These are phyloP conservation scores for Cyclopterus lumpus DNA, from an alignment of 2,797 vertebrate species.

Conservation along the genomic window DNA sequence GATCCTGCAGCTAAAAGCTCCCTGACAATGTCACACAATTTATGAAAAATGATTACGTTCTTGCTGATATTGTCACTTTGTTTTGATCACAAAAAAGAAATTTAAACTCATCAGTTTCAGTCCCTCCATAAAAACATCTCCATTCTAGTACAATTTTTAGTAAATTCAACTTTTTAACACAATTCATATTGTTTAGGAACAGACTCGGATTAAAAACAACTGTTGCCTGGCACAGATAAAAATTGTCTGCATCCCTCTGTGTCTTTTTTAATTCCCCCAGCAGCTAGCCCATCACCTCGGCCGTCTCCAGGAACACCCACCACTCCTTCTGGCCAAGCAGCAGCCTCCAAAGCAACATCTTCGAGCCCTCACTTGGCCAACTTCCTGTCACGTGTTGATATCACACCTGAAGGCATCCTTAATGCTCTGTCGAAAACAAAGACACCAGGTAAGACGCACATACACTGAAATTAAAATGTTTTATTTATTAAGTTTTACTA, in stretches of 20 bases:
- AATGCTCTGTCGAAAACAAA: slow-evolving; percentile 89
- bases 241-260: not conserved
- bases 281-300: slow-evolving; percentile 91
- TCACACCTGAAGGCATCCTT: slow-evolving; percentile 94
- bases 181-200: not conserved
- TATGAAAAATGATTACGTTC: not conserved
- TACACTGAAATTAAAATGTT: not conserved
- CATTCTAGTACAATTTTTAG: no score
- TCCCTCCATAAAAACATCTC: not conserved
- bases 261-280: slow-evolving; percentile 59
- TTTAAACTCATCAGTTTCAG: not conserved
- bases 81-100: not conserved
- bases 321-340: slow-evolving; percentile 85
- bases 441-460: slow-evolving; percentile 86
- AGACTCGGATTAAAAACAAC: not conserved
- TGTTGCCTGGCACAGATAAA: not conserved
- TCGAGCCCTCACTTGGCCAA: slow-evolving; percentile 89
- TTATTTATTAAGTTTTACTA: not conserved
- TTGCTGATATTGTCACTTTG: not conserved
- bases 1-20: slow-evolving; percentile 1
- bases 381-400: slow-evolving; percentile 96
- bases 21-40: not conserved
- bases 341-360: slow-evolving; percentile 85
- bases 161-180: not conserved
- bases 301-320: slow-evolving; percentile 91